Percentiles rank a stretch among this genome's conserved stretches.
Evolutionary conservation across 2,797 vertebrate genomes (phyloP).

Genomic region (Cheracebus regulus): DNA sequence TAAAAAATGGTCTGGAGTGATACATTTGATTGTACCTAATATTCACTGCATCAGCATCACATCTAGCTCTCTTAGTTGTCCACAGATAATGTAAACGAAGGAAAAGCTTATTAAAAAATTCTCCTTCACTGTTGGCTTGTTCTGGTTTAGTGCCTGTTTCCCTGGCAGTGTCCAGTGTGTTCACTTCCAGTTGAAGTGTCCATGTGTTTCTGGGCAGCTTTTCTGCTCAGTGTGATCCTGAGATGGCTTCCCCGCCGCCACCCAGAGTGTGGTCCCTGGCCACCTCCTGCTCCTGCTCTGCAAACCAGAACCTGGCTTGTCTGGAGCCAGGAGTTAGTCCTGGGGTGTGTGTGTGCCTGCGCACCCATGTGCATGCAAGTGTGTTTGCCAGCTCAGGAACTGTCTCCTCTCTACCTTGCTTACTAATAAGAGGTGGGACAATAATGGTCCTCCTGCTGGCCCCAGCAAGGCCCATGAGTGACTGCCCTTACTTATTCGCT

Average conservation of each 20-base stretch:
- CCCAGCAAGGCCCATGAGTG: constrained; percentile 51
- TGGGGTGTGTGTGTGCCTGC: constrained; percentile 59
- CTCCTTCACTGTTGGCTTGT: constrained; percentile 59
- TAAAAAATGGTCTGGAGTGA: constrained; percentile 67
- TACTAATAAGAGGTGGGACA: constrained; percentile 55
- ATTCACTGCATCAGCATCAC: constrained; percentile 56
- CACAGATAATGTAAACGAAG: constrained; percentile 53
- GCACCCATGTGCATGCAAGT: not conserved
- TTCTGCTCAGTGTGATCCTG: constrained; percentile 75
- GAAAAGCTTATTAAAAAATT: constrained; percentile 31
- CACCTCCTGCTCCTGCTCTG: constrained; percentile 78
- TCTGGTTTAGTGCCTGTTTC: constrained; percentile 57
- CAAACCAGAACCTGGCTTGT: constrained; percentile 47
- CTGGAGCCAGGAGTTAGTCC: constrained; percentile 75
- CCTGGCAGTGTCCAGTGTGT: constrained; percentile 34
- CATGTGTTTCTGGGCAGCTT: constrained; percentile 69
- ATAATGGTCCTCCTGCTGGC: constrained; percentile 44
- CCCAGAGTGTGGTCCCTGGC: constrained; percentile 79
- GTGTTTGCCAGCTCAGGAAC: constrained; percentile 66
- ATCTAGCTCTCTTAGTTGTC: constrained; percentile 57
- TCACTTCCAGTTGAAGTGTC: constrained; percentile 54
- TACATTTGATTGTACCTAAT: constrained; percentile 37
- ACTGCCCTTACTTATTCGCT: not conserved
- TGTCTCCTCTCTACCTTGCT: constrained; percentile 67
- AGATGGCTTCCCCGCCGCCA: constrained; percentile 69